Percentiles rank a stretch among this genome's conserved stretches.
Conservation (phyloP, 2,797 vertebrate species). For the Acrossocheilus fasciatus region DNA sequence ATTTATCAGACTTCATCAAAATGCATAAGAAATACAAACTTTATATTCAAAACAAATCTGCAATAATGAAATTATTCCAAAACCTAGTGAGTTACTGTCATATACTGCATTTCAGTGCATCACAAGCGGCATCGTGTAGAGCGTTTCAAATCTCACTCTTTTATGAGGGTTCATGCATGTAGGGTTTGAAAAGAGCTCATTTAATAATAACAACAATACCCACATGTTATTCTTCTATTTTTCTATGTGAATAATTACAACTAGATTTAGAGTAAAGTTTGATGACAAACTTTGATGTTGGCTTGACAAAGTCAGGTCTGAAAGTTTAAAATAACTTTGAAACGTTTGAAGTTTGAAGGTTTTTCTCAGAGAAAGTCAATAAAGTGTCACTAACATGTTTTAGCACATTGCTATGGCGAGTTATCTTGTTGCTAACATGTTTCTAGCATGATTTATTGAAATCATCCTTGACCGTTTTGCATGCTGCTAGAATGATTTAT, state of each 20-base stretch:
- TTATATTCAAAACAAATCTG: neutral
- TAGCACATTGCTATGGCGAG: too few species aligned
- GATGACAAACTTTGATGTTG: too few species aligned
- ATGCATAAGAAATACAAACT: neutral
- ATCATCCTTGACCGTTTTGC: too few species aligned
- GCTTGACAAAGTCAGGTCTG: too few species aligned
- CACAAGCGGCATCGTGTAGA: neutral
- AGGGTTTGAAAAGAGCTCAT: neutral
- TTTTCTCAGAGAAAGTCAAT: neutral
- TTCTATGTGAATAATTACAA: too few species aligned
- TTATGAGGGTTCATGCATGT: neutral
- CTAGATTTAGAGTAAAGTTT: too few species aligned
- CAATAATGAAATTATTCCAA: neutral
- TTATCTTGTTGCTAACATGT: too few species aligned
- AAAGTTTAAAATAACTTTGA: conserved; percentile 1
- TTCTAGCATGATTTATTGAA: too few species aligned
- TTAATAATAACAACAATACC: neutral
- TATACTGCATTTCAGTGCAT: neutral
- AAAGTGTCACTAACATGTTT: neutral
- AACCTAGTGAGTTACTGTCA: neutral
- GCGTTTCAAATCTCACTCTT: neutral
- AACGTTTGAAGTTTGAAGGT: neutral
- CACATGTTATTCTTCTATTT: neutral
- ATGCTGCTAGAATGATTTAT: too few species aligned
- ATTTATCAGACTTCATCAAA: neutral